These are phyloP conservation scores for Diadumene lineata DNA, from an alignment of 92 coral and sea anemone species.

Conservation along the genomic window DNA sequence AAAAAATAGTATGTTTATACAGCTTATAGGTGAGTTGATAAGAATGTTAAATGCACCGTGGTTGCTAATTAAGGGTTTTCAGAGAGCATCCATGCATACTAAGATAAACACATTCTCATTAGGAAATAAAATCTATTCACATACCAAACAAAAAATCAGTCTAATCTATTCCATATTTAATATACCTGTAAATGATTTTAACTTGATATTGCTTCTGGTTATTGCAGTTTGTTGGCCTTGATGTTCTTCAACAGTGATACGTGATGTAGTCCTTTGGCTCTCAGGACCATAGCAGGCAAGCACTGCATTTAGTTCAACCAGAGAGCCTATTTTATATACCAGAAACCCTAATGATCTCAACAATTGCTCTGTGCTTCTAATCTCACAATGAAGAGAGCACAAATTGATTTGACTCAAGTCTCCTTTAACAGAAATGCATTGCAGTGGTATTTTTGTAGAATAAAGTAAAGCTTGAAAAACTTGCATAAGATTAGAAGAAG, in stretches of 20 bases:
- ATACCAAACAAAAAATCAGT: neutral
- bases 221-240: neutral
- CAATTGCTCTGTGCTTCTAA: neutral
- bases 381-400: conserved; percentile 30
- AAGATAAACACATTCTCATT: no score
- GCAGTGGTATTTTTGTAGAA: no score
- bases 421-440: no score
- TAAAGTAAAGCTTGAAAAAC: no score
- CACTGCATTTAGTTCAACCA: neutral
- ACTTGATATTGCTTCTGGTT: neutral
- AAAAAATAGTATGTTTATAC: no score
- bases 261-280: neutral
- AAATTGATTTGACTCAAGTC: conserved; percentile 20
- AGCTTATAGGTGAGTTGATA: neutral
- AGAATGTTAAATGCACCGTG: neutral
- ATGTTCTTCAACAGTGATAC: neutral
- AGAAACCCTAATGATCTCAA: neutral
- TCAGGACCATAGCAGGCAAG: neutral
- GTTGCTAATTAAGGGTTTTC: neutral
- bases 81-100: no score
- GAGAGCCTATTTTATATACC: neutral
- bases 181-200: neutral
- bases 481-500: no score
- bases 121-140: no score
- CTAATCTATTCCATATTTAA: neutral